Evolutionary conservation across 2,113 vertebrate species (phyloP).

Genomic region (Thermophis baileyi): DNA sequence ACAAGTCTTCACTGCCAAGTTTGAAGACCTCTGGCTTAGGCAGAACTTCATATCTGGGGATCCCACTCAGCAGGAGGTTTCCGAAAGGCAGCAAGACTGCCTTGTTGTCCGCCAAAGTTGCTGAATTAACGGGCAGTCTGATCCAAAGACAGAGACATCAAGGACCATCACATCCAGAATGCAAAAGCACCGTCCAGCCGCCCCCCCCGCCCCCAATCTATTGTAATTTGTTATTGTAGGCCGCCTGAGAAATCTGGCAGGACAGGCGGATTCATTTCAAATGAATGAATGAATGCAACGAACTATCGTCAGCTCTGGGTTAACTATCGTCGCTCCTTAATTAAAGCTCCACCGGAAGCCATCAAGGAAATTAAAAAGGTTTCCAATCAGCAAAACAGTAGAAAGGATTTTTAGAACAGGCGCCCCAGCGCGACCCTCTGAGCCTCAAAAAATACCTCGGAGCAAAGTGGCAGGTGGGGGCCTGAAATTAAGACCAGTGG

Average conservation of each 20-base stretch:
- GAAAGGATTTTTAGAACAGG: constrained; percentile 17
- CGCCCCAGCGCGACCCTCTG: background rate
- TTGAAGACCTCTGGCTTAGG: no score
- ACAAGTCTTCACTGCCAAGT: no score
- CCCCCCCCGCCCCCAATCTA: background rate
- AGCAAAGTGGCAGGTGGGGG: no score
- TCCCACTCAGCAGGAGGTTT: background rate
- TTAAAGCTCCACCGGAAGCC: background rate
- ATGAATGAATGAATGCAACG: background rate
- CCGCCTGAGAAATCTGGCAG: background rate
- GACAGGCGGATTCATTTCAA: background rate
- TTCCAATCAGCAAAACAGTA: background rate
- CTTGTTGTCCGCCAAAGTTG: background rate
- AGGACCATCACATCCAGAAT: background rate
- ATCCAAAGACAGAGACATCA: background rate
- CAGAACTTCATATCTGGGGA: background rate
- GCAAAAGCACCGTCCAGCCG: background rate
- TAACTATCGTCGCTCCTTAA: background rate
- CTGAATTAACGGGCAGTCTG: background rate
- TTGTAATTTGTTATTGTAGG: background rate
- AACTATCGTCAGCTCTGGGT: background rate
- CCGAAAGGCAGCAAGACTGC: background rate
- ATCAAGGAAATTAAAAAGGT: background rate
- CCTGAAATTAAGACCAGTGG: no score
- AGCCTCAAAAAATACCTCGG: background rate